Percentiles rank a stretch among this genome's conserved stretches.
These are phyloP conservation scores for Lacanobia oleracea DNA, from an alignment of 2,888 invertebrate genomes.

Conservation along the genomic window DNA sequence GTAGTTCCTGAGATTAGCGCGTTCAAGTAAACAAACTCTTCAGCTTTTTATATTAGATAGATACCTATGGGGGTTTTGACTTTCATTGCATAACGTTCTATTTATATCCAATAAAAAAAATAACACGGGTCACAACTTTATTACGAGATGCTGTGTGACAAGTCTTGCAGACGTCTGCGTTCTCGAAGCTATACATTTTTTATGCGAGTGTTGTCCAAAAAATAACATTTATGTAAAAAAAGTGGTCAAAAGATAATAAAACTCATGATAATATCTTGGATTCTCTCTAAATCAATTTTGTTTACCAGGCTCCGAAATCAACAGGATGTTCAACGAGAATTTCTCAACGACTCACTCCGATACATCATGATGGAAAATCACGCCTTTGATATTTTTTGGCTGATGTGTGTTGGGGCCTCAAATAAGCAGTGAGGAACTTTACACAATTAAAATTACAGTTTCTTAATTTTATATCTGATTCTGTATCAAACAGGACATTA, in stretches of 20 bases:
- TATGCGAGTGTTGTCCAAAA: not conserved
- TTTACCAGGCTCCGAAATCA: conserved; percentile 2
- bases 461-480: conserved; percentile 5
- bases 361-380: conserved; percentile 5
- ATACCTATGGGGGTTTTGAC: conserved; percentile 11
- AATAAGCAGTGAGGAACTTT: not conserved
- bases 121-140: not conserved
- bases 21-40: too few relatives aligned
- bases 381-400: not conserved
- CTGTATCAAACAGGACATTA: conserved; percentile 14
- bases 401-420: not conserved
- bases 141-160: not conserved
- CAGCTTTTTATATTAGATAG: too few relatives aligned
- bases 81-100: conserved; percentile 30
- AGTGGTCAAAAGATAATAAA: not conserved
- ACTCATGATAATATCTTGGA: conserved; percentile 2
- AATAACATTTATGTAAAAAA: conserved; percentile 1
- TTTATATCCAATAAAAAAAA: conserved; percentile 13
- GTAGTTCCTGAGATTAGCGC: too few relatives aligned
- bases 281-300: conserved; percentile 2
- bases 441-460: not conserved
- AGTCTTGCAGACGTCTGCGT: not conserved
- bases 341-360: conserved; percentile 3
- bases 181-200: not conserved
- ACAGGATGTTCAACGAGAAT: conserved; percentile 18